Conservation (phyloP, 2,113 vertebrate genomes). For the Austrofundulus limnaeus region DNA sequence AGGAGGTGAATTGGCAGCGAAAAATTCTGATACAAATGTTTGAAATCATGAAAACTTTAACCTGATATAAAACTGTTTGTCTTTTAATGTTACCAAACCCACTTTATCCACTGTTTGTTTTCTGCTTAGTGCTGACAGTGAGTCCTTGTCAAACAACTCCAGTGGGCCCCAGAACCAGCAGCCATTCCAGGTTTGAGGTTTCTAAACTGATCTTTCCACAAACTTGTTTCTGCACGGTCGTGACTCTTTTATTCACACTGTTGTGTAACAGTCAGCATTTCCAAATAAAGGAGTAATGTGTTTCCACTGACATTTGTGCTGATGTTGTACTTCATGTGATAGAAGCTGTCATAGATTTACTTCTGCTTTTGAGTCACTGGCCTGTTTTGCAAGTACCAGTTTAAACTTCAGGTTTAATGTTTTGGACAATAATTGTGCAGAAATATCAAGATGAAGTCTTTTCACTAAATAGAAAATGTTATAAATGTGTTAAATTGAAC, state of each 20-base stretch:
- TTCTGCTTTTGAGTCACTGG: slow-evolving; percentile 25
- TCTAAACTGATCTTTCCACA: slow-evolving; percentile 47
- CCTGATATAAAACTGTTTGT: background rate
- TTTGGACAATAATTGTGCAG: background rate
- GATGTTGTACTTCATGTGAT: background rate
- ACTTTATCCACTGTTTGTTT: slow-evolving; percentile 46
- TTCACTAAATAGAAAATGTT: too few relatives aligned
- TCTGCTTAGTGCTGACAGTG: slow-evolving; percentile 84
- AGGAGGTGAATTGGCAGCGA: background rate
- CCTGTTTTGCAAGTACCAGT: background rate
- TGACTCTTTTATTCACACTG: slow-evolving; percentile 6
- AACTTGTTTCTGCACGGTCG: background rate
- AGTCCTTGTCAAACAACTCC: slow-evolving; percentile 81
- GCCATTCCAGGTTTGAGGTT: slow-evolving; percentile 91
- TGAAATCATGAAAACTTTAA: slow-evolving; percentile 14
- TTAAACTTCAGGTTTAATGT: background rate
- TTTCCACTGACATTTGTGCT: slow-evolving; percentile 16
- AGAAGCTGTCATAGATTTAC: slow-evolving; percentile 5
- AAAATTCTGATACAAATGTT: background rate
- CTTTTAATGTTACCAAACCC: background rate
- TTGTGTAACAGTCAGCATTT: slow-evolving; percentile 23
- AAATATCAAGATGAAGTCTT: too few relatives aligned
- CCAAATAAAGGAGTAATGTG: background rate
- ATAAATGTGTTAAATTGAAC: too few relatives aligned
- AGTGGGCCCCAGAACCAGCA: slow-evolving; percentile 85